Base-by-base conservation (phyloP, 1,140 invertebrate genomes). In the Choristoneura fumiferana region DNA sequence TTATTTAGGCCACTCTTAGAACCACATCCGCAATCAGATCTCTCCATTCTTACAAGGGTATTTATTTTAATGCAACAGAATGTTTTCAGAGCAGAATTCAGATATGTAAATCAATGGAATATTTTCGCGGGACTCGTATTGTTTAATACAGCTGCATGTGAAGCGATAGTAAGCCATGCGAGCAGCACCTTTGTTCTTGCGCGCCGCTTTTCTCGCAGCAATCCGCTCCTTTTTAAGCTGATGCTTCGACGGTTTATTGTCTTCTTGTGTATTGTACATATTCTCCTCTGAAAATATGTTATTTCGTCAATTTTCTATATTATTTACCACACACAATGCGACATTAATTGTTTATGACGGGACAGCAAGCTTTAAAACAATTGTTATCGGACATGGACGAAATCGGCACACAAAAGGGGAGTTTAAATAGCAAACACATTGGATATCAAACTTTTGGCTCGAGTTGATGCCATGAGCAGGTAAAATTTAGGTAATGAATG, bases 171-270 rank as follows among this genome's bases (percentile, higher is more conserved):
- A 49, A 49, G 43, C 43, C 43, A 45, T 10, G 39, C 14, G 12
- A 60, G 55, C 52, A 59, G 64, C 68, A 88, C 84, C 83, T 84
- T 85, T 87, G 56, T 82, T 81, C 59, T 83, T 87, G 38, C 83
- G 71, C 34, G 81, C 80, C 1, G 77, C 83, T 57, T 93, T 93
- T 62, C 90, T 91, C n/a, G 92, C 91, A 2, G 91, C 91, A 59
- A 92, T 91, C 65, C 92, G 91, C 67, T 94, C 93, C 73, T 94
- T 94, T 73, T 94, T 94, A 22, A 91, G 75, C 69, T 94, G 93
- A 71, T 93, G 88, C 72, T 95, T 95, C 1, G 93, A 92, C 4
- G 91, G 90, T 71, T 91, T 91, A 71, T 82, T 90, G 60, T 91
- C 91, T 58, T 90, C 91, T 68, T 84, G 76, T 56, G 90, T 73